Evolutionary conservation across 2,888 invertebrate species (phyloP).

Genomic region (Dorcus parallelipipedus): DNA sequence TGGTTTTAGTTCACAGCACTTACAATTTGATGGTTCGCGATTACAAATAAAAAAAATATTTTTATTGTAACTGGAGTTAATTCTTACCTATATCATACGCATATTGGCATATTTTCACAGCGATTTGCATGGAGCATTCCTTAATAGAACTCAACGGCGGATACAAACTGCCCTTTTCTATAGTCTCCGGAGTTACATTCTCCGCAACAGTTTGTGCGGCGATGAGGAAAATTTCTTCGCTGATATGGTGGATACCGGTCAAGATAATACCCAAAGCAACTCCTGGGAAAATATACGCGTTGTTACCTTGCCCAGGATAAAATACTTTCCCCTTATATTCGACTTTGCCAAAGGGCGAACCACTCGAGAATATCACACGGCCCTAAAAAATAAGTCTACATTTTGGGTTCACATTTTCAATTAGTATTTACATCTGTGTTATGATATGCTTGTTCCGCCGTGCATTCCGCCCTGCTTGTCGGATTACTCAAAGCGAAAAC

Average conservation of each 20-base stretch:
- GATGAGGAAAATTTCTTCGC: constrained; percentile 89
- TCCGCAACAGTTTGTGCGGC: constrained; percentile 89
- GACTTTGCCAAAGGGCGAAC: constrained; percentile 92
- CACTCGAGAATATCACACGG: constrained; percentile 89
- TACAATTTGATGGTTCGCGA: too few relatives aligned
- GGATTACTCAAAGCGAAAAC: constrained; percentile 98
- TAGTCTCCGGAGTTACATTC: constrained; percentile 77
- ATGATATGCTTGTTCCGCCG: constrained; percentile 92
- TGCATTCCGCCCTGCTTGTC: constrained; percentile 96
- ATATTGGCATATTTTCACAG: constrained; percentile 80
- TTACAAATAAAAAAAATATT: too few relatives aligned
- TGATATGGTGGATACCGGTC: constrained; percentile 89
- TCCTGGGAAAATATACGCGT: constrained; percentile 97
- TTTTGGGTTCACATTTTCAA: background rate
- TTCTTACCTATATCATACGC: constrained; percentile 79
- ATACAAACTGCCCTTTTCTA: constrained; percentile 85
- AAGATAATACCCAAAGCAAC: constrained; percentile 90
- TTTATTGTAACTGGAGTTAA: background rate
- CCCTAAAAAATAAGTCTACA: constrained; percentile 59
- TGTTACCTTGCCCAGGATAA: constrained; percentile 88
- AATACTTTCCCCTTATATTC: constrained; percentile 73
- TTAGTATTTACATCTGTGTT: constrained; percentile 69
- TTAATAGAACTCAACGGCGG: constrained; percentile 82
- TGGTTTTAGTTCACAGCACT: too few relatives aligned
- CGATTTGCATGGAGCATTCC: constrained; percentile 88